A percentile compares a stretch with the other conserved stretches of the same genome.
phyloP scores from a whole-genome alignment of 2,113 vertebrate species.

The Calypte anna region DNA sequence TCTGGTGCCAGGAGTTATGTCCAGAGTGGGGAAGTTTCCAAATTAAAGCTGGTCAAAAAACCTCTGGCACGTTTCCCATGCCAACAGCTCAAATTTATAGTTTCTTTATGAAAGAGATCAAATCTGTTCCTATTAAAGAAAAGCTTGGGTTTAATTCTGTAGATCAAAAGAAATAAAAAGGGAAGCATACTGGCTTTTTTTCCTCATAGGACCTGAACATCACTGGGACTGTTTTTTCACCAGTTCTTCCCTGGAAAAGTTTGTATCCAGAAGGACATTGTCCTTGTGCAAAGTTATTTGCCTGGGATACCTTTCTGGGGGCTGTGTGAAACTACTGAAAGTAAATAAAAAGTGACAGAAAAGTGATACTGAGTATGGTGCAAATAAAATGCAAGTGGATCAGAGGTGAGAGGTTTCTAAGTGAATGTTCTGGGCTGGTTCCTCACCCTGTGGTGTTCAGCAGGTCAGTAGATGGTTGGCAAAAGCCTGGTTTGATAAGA shows the following conservation, averaged over 20 bases:
- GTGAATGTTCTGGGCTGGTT: fast-evolving
- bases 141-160: not conserved
- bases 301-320: not conserved
- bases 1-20: not conserved
- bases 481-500: not conserved
- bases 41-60: not conserved
- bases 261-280: not conserved
- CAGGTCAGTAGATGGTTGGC: not conserved
- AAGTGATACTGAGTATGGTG: fast-evolving
- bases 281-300: not conserved
- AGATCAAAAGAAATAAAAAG: not conserved
- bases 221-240: not conserved
- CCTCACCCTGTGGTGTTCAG: not conserved
- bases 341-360: not conserved
- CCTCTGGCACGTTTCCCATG: not conserved
- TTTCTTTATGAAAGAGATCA: not conserved
- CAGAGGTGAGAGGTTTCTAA: not conserved
- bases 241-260: not conserved
- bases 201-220: not conserved
- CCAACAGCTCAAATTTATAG: not conserved
- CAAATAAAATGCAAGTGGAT: not conserved
- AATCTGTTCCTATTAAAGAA: not conserved
- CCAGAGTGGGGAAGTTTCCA: not conserved
- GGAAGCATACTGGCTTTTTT: not conserved
- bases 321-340: not conserved